phyloP scores from a whole-genome alignment of 2,888 invertebrate genomes.

The Acanthosepion esculentum region DNA sequence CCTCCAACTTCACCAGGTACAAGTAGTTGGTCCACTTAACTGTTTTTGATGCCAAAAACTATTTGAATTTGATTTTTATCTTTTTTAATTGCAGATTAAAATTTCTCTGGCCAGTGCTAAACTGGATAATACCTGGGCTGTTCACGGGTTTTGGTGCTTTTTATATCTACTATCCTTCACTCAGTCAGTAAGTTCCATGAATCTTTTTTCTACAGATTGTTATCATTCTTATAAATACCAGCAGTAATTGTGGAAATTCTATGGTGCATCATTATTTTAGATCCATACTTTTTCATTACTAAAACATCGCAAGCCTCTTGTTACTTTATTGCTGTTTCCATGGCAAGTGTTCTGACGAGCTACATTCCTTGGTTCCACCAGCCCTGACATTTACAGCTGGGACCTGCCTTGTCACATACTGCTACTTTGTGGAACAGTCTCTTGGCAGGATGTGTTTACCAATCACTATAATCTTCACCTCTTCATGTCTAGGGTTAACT shows the following conservation, averaged over 20 bases:
- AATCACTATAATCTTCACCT: no score
- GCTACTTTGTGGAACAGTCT: no score
- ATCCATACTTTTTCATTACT: no score
- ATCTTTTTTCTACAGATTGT: neutral
- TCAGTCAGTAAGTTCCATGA: conserved; percentile 34
- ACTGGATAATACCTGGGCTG: neutral
- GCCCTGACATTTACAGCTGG: no score
- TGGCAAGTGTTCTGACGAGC: no score
- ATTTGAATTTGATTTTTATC: neutral
- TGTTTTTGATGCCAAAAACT: neutral
- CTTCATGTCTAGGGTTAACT: no score
- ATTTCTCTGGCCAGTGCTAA: conserved; percentile 34
- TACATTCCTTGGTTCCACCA: no score
- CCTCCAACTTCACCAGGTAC: no score
- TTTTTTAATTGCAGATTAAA: conserved; percentile 25
- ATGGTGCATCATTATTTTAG: neutral
- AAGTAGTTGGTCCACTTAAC: neutral
- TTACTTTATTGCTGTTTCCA: no score
- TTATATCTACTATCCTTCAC: conserved; percentile 44
- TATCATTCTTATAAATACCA: neutral
- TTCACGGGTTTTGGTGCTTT: neutral
- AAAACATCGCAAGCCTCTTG: no score
- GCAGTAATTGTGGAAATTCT: neutral
- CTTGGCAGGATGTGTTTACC: no score
- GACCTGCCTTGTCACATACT: no score